Percentiles rank a stretch among this genome's conserved stretches.
These are phyloP conservation scores for Paradoxurus hermaphroditus DNA, from an alignment of 2,113 vertebrate species.

Conservation along the genomic window DNA sequence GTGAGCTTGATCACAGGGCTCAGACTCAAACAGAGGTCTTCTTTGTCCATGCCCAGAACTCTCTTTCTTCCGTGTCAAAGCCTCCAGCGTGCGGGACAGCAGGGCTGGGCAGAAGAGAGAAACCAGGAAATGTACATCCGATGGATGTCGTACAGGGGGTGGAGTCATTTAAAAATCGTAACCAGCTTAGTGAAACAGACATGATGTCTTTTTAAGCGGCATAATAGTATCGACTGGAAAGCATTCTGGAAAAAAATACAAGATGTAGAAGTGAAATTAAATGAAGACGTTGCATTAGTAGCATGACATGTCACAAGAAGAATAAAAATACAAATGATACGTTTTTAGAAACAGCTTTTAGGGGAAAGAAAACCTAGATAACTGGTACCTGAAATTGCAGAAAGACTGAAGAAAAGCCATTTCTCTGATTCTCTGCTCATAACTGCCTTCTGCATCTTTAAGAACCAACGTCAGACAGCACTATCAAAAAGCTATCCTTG, in stretches of 20 bases:
- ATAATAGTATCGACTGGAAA: neutral
- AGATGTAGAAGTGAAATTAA: neutral
- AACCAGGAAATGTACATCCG: neutral
- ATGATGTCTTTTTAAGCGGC: neutral
- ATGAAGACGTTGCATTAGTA: neutral
- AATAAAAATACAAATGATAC: neutral
- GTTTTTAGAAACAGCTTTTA: constrained; percentile 24
- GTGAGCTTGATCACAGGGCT: constrained; percentile 11
- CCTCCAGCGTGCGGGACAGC: neutral
- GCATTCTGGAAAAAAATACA: neutral
- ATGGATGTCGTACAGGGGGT: neutral
- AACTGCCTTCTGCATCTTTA: neutral
- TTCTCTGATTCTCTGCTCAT: neutral
- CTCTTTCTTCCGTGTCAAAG: neutral
- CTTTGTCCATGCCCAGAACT: neutral
- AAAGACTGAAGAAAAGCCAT: neutral
- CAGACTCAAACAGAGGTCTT: neutral
- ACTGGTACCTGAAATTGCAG: neutral
- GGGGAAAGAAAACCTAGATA: neutral
- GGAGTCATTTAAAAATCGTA: neutral
- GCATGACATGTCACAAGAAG: neutral
- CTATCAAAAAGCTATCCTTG: neutral
- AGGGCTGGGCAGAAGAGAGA: neutral
- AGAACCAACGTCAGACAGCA: neutral
- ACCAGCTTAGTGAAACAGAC: neutral